Evolutionary conservation across 1,140 invertebrate genomes (phyloP), one percentile per base, ranked within the genome.

Genomic region (Aphaenogaster floridana): DNA sequence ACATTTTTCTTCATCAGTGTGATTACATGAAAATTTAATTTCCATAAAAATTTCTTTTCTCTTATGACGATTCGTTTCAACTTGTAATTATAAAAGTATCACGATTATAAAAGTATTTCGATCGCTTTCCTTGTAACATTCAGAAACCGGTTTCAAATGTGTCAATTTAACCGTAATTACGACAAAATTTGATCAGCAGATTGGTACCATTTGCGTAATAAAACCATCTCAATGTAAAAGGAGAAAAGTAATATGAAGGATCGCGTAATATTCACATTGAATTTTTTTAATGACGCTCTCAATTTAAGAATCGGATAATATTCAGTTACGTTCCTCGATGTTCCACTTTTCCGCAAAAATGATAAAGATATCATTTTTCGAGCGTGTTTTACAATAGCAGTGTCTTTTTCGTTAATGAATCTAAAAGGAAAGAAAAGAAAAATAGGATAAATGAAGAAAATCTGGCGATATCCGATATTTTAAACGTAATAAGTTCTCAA

Each of bases 231-330:
- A 8, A 48, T 72, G 8, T 48, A 74, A 71, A 71, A 81, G 2
- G 13, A 74, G 28, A 39, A 84, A 61, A 84, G 34, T n/a, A 83
- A 83, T 83, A 48, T 74, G 48, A 57, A 45, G 21, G 50, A 61
- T 39, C 28, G 21, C n/a, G 2, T 54, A 76, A 80, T 61, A 76
- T 50, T 34, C 13, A 50, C 34, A 48, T 39, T 76, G 42, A 61
- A 84, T 84, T 74, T 52, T 81, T 84, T 74, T 74, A 84, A 61
- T 84, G 69, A 39, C 13, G 80, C 42, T 36, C 28, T 74, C 72
- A 84, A 84, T 84, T 84, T 84, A 61, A 84, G n/a, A 7, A 74
- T 74, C 28, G 68, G 42, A 74, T 84, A 84, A 84, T 84, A 74
- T 76, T 61, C 69, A 76, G 69, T 76, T 72, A 83, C 79, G 17